Percentiles rank a stretch among this genome's conserved stretches.
Evolutionary conservation across 1,140 invertebrate genomes (phyloP).

Genomic region (Rhyzopertha dominica): DNA sequence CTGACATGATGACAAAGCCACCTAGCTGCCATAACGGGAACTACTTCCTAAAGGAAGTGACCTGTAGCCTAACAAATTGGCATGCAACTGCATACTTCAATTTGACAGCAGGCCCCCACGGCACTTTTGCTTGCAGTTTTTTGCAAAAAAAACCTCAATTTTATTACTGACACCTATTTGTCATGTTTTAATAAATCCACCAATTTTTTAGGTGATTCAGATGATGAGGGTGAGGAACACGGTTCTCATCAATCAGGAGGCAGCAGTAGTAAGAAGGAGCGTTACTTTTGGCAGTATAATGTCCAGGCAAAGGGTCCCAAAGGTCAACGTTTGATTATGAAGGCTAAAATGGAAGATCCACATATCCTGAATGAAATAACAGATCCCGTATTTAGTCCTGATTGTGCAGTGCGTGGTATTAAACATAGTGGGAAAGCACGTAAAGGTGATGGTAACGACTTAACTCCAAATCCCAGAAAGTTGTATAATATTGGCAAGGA

Average conservation of each 20-base stretch:
- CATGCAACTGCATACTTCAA: no score
- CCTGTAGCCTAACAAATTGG: no score
- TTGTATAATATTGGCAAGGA: constrained; percentile 86
- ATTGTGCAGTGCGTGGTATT: constrained; percentile 82
- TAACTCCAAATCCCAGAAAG: constrained; percentile 92
- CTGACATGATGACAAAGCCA: no score
- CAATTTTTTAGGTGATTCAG: constrained; percentile 65
- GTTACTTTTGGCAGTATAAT: constrained; percentile 98
- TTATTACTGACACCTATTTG: no score
- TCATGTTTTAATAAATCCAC: no score
- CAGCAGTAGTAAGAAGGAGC: constrained; percentile 71
- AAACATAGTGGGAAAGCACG: constrained; percentile 83
- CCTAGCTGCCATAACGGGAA: no score
- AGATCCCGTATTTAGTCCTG: constrained; percentile 89
- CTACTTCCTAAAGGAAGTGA: no score
- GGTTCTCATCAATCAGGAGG: constrained; percentile 48
- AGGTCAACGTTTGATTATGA: constrained; percentile 77
- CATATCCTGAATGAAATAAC: constrained; percentile 84
- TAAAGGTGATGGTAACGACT: constrained; percentile 95
- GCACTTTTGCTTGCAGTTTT: no score
- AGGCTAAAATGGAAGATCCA: constrained; percentile 84
- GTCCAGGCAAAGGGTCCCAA: constrained; percentile 97
- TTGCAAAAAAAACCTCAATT: no score
- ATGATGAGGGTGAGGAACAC: constrained; percentile 61
- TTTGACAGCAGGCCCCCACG: no score